phyloP scores from a whole-genome alignment of 2,888 invertebrate species.

The Drosophila ustulata region DNA sequence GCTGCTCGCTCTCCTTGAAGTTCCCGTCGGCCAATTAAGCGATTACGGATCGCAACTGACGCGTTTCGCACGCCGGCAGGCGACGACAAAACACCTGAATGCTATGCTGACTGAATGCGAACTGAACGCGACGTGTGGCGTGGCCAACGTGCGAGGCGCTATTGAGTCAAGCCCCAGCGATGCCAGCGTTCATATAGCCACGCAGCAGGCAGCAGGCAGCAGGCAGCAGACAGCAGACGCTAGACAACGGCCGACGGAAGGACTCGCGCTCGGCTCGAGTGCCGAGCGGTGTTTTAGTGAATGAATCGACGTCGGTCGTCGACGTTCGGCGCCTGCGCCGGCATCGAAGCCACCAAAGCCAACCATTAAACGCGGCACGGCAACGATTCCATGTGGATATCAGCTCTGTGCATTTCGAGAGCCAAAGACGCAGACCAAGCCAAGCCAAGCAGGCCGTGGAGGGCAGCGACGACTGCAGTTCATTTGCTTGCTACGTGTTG shows the following conservation, averaged over 20 bases:
- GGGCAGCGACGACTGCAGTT: constrained; percentile 43
- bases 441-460: background rate
- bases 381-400: constrained; percentile 32
- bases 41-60: constrained; percentile 43
- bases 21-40: constrained; percentile 33
- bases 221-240: background rate
- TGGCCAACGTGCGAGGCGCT: constrained; percentile 66
- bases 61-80: constrained; percentile 27
- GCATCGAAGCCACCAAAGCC: constrained; percentile 21
- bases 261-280: constrained; percentile 21
- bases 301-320: constrained; percentile 40
- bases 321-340: constrained; percentile 60
- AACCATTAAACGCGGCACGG: constrained; percentile 17
- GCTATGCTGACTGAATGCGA: background rate
- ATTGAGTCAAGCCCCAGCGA: constrained; percentile 51
- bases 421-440: background rate
- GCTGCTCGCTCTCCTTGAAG: background rate
- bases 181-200: constrained; percentile 48
- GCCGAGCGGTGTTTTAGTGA: constrained; percentile 58
- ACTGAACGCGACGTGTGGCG: constrained; percentile 53
- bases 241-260: background rate
- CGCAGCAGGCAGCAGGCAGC: background rate
- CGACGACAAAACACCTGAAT: background rate
- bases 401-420: constrained; percentile 6
- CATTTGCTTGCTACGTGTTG: constrained; percentile 57